Evolutionary conservation across 1,140 invertebrate species (phyloP), one percentile per base, ranked within the genome.

Genomic region (Drosophila arizonae): DNA sequence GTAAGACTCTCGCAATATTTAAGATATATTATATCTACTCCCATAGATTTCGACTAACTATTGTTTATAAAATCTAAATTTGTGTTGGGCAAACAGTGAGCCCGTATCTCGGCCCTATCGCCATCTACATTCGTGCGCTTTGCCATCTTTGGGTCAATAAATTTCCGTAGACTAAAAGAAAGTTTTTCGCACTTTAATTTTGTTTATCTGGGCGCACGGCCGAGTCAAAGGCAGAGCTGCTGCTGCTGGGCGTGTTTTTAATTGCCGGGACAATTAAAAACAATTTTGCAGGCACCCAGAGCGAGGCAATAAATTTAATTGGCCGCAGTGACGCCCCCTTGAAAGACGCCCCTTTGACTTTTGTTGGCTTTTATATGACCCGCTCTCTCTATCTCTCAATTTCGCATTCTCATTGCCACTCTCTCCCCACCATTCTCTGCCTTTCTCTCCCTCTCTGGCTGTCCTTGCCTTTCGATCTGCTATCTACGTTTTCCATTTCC

Each of bases 251-350:
- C 76, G 82, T 86, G 82, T 82, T 65, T 86, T 86, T 86, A 86
- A 86, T 86, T 87, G 82, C 82, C 79, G 73, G 76, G 79, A 87
- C 82, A 86, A 86, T 86, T 86, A 86, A 86, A 86, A 86, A 86
- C 82, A 86, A 86, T 86, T 86, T 86, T 86, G 79, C 82, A 75
- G 72, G 79, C 79, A 87, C 78, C 73, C 77, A 78, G 79, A 82
- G 85, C 74, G 72, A 67, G 67, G 82, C 82, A 76, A 86, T 86
- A 86, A 86, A 86, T 86, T 86, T 86, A 86, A 86, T 87, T 86
- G 82, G 82, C 76, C 79, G 72, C 76, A 67, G 67, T 72, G 62
- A 81, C 82, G 82, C 82, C 82, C 82, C 64, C 55, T 80, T 84
- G 76, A 84, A 58, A 65, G 65, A 77, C 75, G 71, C 75, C 71